phyloP scores from a whole-genome alignment of 2,888 invertebrate species.

The Napeogenes inachia region DNA sequence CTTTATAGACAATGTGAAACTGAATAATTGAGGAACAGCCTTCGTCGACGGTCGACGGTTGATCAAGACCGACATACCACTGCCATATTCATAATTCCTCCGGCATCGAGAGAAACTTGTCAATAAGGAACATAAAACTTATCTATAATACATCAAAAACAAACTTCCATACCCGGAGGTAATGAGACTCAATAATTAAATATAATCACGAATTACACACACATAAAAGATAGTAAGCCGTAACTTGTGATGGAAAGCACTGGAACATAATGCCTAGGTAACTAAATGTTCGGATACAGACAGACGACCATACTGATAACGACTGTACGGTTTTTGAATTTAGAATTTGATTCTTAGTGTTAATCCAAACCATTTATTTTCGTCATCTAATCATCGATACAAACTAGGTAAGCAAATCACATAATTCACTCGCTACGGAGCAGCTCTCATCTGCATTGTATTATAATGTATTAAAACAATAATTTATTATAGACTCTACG shows the following conservation, averaged over 20 bases:
- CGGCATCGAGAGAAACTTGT: conserved; percentile 2
- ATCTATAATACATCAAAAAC: neutral
- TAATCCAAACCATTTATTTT: neutral
- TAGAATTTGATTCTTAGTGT: conserved; percentile 7
- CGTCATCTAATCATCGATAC: conserved; percentile 13
- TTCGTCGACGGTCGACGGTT: neutral
- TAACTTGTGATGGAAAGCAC: conserved; percentile 2
- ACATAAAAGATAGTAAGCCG: conserved; percentile 3
- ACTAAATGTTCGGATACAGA: neutral
- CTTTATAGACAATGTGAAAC: conserved; percentile 27
- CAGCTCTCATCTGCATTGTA: conserved; percentile 25
- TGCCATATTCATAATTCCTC: conserved; percentile 1
- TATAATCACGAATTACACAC: conserved; percentile 4
- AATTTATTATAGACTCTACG: conserved; percentile 73
- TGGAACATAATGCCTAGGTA: conserved; percentile 2
- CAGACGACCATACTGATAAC: neutral
- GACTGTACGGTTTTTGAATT: neutral
- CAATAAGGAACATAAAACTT: conserved; percentile 3
- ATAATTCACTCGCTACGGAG: conserved; percentile 21
- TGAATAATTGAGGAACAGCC: conserved; percentile 12
- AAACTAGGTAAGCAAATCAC: conserved; percentile 19
- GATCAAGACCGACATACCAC: neutral
- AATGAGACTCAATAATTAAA: conserved; percentile 4
- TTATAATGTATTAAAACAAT: conserved; percentile 61
- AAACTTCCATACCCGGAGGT: neutral